Conservation (phyloP, 2,797 vertebrate genomes). For the Carapus acus region DNA sequence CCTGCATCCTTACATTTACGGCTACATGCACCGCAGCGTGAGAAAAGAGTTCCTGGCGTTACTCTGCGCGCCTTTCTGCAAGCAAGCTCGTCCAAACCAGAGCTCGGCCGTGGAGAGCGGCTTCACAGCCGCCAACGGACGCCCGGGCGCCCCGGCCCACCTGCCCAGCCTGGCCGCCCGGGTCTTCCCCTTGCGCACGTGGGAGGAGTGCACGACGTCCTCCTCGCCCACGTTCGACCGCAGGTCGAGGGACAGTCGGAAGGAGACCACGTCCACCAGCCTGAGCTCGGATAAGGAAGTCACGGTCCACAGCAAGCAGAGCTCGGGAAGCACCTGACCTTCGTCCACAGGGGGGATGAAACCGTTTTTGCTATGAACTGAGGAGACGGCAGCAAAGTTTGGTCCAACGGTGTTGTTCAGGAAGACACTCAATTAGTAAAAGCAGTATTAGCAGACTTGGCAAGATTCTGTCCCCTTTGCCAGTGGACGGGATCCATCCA, state of each 20-base stretch:
- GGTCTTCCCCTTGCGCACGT: constrained; percentile 71
- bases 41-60: constrained; percentile 81
- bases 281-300: constrained; percentile 75
- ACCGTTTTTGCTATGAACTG: constrained; percentile 9
- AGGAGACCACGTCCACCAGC: constrained; percentile 76
- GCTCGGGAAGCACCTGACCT: constrained; percentile 32
- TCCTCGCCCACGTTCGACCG: constrained; percentile 74
- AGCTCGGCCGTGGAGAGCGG: constrained; percentile 74
- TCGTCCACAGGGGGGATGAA: neutral
- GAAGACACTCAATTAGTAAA: constrained; percentile 11
- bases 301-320: constrained; percentile 60
- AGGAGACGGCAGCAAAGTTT: constrained; percentile 14
- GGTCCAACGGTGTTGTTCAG: constrained; percentile 29
- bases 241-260: constrained; percentile 74
- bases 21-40: constrained; percentile 88
- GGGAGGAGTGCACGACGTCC: constrained; percentile 76
- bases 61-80: constrained; percentile 75
- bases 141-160: constrained; percentile 55
- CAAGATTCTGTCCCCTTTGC: constrained; percentile 5
- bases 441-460: neutral
- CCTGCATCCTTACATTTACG: constrained; percentile 85
- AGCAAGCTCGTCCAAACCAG: constrained; percentile 62
- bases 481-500: constrained; percentile 1
- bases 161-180: constrained; percentile 67
- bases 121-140: constrained; percentile 75